Base-by-base conservation (phyloP, 2,113 vertebrate genomes). In the Embiotoca jacksoni region DNA sequence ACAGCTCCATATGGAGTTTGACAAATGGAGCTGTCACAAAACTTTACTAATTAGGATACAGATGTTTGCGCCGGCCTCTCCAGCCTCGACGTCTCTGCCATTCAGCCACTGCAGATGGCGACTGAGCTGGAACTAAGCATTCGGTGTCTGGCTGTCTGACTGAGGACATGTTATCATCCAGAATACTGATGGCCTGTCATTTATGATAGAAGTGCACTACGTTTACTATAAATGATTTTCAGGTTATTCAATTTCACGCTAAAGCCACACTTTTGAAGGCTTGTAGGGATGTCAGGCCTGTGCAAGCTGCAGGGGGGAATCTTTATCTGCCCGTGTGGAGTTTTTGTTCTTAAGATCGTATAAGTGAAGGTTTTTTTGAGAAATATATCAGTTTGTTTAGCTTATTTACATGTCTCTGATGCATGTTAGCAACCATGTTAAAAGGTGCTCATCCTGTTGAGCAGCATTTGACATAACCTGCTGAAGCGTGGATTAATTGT, bases 191-290 rank as follows among this genome's bases (percentile, higher is more conserved):
- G 55, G 36, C 47, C 31, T 63, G 71, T 84, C 62, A 66, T 84
- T 71, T 80, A 33, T 58, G 69, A 72, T 67, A 33, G 63, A 71
- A 31, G 13, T 50, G 10, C 41, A 44, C 41, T 11, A 33, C 2
- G 3, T 77, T 59, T 41, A 72, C 46, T 47, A 54, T 72, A 82
- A 81, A 80, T 69, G 35, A 81, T 73, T 85, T 78, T 66, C 54
- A 87, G 69, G 67, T 78, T 68, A 82, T 89, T 87, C 57, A 84
- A 79, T 92, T 84, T 85, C 76, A 87, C 6, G 57, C 62, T 64
- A 36, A 78, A 75, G 74, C 57, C 35, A 33, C n/a, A 47, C 65
- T 69, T 72, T 67, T 89, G 75, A 14, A 23, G 52, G 75, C 69
- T 67, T 89, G 75, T 13, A 23, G 52, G 75, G 47, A 65, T 54